These are phyloP conservation scores for Paramuricea clavata DNA, from an alignment of 92 coral and sea anemone species.

Conservation along the genomic window DNA sequence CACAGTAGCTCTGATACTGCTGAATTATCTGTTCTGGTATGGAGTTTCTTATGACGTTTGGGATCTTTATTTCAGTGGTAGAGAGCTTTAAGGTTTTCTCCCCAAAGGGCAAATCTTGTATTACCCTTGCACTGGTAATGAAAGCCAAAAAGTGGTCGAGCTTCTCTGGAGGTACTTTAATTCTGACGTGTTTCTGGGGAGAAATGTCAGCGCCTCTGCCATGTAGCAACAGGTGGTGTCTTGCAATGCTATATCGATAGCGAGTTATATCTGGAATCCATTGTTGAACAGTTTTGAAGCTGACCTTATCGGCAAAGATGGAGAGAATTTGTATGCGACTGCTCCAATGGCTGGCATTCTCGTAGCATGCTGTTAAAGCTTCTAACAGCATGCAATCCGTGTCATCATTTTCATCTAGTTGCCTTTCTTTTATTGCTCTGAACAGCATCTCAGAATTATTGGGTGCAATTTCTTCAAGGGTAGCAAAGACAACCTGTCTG, in stretches of 20 bases:
- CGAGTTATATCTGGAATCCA: constrained; percentile 62
- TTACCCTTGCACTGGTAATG: constrained; percentile 67
- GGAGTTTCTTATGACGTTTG: constrained; percentile 60
- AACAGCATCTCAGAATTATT: constrained; percentile 52
- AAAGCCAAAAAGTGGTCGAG: constrained; percentile 68
- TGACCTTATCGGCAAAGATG: constrained; percentile 64
- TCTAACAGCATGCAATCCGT: constrained; percentile 45
- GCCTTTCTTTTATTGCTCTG: constrained; percentile 33
- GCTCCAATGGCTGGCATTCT: constrained; percentile 65
- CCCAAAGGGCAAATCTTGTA: constrained; percentile 72
- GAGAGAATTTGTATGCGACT: constrained; percentile 57
- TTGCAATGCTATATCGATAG: constrained; percentile 69
- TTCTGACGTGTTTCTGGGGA: constrained; percentile 34
- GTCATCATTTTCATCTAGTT: constrained; percentile 41
- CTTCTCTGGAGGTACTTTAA: constrained; percentile 37
- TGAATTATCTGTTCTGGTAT: constrained; percentile 67
- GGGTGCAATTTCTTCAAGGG: constrained; percentile 61
- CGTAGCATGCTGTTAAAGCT: constrained; percentile 64
- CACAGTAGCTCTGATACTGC: constrained; percentile 69
- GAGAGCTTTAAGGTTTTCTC: constrained; percentile 61
- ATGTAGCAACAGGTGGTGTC: constrained; percentile 65
- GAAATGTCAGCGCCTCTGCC: constrained; percentile 55
- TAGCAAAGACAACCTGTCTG: constrained; percentile 51
- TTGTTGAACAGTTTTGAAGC: constrained; percentile 40
- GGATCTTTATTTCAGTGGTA: constrained; percentile 42